phyloP scores from a whole-genome alignment of 2,797 vertebrate species.

The Sebastes trivittatus region DNA sequence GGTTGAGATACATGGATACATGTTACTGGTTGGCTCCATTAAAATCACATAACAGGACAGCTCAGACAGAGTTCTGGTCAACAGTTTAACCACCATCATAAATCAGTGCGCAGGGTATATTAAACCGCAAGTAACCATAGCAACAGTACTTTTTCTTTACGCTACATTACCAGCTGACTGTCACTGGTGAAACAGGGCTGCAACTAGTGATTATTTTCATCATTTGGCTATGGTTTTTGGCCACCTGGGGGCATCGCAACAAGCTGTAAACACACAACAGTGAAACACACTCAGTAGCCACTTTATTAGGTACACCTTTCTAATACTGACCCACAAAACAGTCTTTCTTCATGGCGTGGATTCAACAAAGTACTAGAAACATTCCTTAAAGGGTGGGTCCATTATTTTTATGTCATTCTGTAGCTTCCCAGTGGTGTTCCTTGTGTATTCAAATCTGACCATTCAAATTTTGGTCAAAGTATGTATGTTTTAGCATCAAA shows the following conservation, averaged over 20 bases:
- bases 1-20: not conserved
- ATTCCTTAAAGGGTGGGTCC: not conserved
- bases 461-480: too few species aligned
- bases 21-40: not conserved
- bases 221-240: not conserved
- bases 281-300: not conserved
- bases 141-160: not conserved
- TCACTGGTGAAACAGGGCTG: not conserved
- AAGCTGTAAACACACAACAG: not conserved
- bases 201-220: not conserved
- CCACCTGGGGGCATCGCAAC: not conserved
- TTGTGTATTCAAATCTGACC: too few species aligned
- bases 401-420: too few species aligned
- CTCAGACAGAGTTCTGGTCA: not conserved
- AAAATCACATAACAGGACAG: conserved; percentile 1
- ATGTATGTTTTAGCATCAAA: too few species aligned
- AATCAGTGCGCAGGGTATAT: conserved; percentile 32
- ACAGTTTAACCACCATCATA: conserved; percentile 14
- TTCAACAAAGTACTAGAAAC: not conserved
- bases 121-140: conserved; percentile 8
- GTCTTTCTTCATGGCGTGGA: not conserved
- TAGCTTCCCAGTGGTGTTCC: too few species aligned
- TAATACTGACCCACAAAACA: not conserved
- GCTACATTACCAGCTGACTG: not conserved
- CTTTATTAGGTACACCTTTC: not conserved